A percentile compares a stretch with the other conserved stretches of the same genome.
Evolutionary conservation across 1,140 invertebrate genomes (phyloP).

Genomic region (Aphelenchoides fujianensis): DNA sequence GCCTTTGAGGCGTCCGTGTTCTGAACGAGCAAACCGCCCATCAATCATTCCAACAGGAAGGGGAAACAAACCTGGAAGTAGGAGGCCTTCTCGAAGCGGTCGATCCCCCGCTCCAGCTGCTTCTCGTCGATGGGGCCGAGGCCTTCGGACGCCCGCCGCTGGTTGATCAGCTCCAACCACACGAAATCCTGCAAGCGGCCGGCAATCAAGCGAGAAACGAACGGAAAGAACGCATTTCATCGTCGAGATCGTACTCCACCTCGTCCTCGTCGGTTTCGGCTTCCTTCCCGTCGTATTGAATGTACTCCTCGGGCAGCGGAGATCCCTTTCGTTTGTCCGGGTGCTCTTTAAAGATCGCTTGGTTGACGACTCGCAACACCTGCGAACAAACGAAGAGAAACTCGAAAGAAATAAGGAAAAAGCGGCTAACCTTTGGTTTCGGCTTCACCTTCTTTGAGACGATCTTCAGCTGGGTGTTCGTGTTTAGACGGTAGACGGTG

Average conservation of each 20-base stretch:
- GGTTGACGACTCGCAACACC: conserved; percentile 3
- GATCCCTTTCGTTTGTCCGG: neutral
- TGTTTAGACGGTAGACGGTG: conserved; percentile 15
- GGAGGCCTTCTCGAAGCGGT: conserved; percentile 42
- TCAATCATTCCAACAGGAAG: too few species aligned
- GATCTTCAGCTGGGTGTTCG: neutral
- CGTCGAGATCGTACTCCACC: conserved; percentile 43
- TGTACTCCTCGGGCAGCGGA: conserved; percentile 33
- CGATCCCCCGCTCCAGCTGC: conserved; percentile 39
- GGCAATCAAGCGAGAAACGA: too few species aligned
- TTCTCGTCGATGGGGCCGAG: conserved; percentile 30
- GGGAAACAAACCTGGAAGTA: conserved; percentile 39
- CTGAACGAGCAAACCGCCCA: conserved; percentile 22
- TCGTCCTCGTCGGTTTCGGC: conserved; percentile 26
- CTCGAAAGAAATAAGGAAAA: too few species aligned
- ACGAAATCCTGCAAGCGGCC: conserved; percentile 35
- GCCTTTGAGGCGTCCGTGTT: conserved; percentile 20
- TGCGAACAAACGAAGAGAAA: too few species aligned
- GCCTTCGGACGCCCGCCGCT: neutral
- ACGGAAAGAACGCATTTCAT: conserved; percentile 36
- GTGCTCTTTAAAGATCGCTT: conserved; percentile 1
- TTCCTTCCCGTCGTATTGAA: conserved; percentile 27
- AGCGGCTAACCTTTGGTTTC: neutral
- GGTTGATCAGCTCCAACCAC: conserved; percentile 37
- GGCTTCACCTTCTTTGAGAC: conserved; percentile 1